Percentiles rank a stretch among this genome's conserved stretches.
Evolutionary conservation across 2,888 invertebrate species (phyloP).

Genomic region (Drosophila mayaguana): DNA sequence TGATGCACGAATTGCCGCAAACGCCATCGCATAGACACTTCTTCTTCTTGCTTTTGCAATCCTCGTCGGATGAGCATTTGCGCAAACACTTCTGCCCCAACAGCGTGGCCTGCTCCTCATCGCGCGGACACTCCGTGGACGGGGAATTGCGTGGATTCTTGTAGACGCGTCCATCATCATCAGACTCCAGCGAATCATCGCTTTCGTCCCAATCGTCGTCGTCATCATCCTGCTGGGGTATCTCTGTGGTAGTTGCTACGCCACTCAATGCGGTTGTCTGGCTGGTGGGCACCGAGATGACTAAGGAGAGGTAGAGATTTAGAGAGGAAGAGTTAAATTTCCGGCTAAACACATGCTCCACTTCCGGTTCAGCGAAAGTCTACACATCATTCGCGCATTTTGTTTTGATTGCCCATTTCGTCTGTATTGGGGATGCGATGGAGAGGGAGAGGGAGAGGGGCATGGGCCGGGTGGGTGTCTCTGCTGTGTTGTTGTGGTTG

Average conservation of each 20-base stretch:
- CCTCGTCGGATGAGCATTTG: conserved; percentile 96
- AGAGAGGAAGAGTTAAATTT: conserved; percentile 6
- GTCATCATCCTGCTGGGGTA: conserved; percentile 82
- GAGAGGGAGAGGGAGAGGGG: background rate
- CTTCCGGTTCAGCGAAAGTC: background rate
- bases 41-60: conserved; percentile 98
- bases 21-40: conserved; percentile 98
- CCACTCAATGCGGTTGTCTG: conserved; percentile 31
- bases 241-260: conserved; percentile 74
- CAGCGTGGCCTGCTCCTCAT: conserved; percentile 93
- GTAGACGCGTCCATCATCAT: conserved; percentile 93
- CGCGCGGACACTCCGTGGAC: conserved; percentile 93
- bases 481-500: conserved; percentile 2
- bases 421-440: background rate
- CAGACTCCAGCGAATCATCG: conserved; percentile 87
- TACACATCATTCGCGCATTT: conserved; percentile 38
- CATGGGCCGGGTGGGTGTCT: background rate
- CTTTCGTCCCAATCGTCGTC: conserved; percentile 83
- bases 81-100: conserved; percentile 95
- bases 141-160: conserved; percentile 96
- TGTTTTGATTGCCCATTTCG: conserved; percentile 63
- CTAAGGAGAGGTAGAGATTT: conserved; percentile 43
- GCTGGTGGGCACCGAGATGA: conserved; percentile 74
- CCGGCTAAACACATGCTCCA: background rate
- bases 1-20: conserved; percentile 99